These are phyloP conservation scores for Rhodeus uyekii DNA, from an alignment of 2,797 vertebrate genomes.

Conservation along the genomic window DNA sequence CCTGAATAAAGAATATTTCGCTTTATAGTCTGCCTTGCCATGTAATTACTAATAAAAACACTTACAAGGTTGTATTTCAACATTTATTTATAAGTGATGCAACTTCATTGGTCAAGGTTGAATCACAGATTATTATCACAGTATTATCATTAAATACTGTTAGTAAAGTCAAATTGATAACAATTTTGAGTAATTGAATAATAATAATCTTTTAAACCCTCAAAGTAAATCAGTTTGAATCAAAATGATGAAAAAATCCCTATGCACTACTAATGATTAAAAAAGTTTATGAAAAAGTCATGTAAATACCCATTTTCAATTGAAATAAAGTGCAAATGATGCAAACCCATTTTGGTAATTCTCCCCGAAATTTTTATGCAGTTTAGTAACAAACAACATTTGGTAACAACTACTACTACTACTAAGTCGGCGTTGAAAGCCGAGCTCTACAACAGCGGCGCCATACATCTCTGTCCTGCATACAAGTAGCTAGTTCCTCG, in stretches of 20 bases:
- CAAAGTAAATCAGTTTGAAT: background rate
- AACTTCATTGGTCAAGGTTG: background rate
- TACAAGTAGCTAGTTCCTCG: too few relatives aligned
- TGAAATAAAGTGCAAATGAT: background rate
- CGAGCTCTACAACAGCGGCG: too few relatives aligned
- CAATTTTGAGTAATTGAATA: background rate
- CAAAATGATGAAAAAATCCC: background rate
- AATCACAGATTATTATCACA: too few relatives aligned
- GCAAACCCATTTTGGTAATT: background rate
- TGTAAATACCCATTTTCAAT: background rate
- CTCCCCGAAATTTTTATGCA: background rate
- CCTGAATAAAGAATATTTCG: too few relatives aligned
- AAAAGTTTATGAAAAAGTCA: background rate
- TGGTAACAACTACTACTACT: too few relatives aligned
- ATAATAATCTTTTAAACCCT: background rate
- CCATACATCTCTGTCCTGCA: too few relatives aligned
- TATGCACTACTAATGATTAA: background rate
- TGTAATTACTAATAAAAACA: background rate
- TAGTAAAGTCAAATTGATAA: background rate
- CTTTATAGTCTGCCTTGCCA: background rate
- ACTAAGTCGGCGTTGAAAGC: too few relatives aligned
- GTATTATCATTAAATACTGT: too few relatives aligned
- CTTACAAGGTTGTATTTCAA: background rate
- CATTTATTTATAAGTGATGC: background rate
- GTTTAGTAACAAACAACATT: background rate